These are phyloP conservation scores for Drosophila acutilabella DNA, from an alignment of 2,888 invertebrate genomes.

Conservation along the genomic window DNA sequence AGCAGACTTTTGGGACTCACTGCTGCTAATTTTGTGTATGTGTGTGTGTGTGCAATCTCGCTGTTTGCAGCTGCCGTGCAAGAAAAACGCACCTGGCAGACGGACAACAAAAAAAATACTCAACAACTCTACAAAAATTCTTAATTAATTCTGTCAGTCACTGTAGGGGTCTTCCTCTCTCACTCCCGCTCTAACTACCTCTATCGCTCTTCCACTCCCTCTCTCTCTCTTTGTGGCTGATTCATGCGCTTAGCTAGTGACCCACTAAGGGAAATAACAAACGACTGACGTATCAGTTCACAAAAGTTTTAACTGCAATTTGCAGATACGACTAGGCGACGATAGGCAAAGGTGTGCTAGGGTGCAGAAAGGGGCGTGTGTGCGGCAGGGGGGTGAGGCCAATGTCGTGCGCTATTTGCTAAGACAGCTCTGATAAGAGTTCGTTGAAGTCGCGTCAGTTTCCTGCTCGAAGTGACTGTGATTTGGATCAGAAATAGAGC, in stretches of 20 bases:
- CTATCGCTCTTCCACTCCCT: neutral
- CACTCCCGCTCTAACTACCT: neutral
- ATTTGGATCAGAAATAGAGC: neutral
- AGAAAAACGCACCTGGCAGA: conserved; percentile 54
- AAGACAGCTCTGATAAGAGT: conserved; percentile 50
- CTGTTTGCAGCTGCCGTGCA: conserved; percentile 46
- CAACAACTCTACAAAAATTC: conserved; percentile 20
- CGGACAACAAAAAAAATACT: conserved; percentile 1
- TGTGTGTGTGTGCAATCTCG: conserved; percentile 18
- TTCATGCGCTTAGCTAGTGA: conserved; percentile 33
- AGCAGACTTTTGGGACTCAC: neutral
- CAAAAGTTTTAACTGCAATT: conserved; percentile 27
- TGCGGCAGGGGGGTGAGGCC: neutral
- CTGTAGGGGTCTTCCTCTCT: neutral
- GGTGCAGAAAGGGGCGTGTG: neutral
- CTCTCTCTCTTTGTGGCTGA: conserved; percentile 19
- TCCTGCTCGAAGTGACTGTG: conserved; percentile 28
- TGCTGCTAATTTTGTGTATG: neutral
- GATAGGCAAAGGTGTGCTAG: conserved; percentile 3
- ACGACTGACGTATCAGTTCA: conserved; percentile 33
- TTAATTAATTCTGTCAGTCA: conserved; percentile 47
- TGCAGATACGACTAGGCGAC: conserved; percentile 1
- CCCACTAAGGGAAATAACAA: conserved; percentile 62
- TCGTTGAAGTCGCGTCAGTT: conserved; percentile 26
- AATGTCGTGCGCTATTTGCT: conserved; percentile 12